A percentile compares a stretch with the other conserved stretches of the same genome.
phyloP scores from a whole-genome alignment of 2,888 invertebrate genomes.

The Pyrrhia umbra region DNA sequence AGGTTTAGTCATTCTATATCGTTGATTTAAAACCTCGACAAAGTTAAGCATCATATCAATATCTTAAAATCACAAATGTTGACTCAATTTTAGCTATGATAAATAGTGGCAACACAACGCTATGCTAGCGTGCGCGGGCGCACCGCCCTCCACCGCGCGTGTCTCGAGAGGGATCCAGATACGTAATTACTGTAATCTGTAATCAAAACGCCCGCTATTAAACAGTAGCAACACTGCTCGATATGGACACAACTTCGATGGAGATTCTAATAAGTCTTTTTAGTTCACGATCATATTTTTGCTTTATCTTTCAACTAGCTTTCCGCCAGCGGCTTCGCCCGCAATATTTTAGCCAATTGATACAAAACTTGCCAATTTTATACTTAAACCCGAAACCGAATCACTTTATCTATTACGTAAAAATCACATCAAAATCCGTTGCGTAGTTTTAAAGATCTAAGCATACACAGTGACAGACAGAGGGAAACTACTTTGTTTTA shows the following conservation, averaged over 20 bases:
- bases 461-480: too few species aligned
- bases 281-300: not conserved
- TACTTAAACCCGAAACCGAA: too few species aligned
- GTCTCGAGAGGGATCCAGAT: slow-evolving; percentile 63
- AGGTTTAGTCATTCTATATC: not conserved
- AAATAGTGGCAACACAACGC: slow-evolving; percentile 6
- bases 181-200: slow-evolving; percentile 78
- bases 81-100: slow-evolving; percentile 14
- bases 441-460: too few species aligned
- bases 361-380: too few species aligned
- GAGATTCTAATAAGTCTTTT: slow-evolving; percentile 39
- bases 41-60: not conserved
- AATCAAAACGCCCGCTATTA: slow-evolving; percentile 78
- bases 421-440: too few species aligned
- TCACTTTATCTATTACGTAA: too few species aligned
- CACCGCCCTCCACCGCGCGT: slow-evolving; percentile 60
- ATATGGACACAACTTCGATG: slow-evolving; percentile 51
- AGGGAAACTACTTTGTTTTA: too few species aligned
- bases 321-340: too few species aligned
- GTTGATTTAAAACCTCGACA: not conserved
- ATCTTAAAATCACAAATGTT: not conserved
- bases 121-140: slow-evolving; percentile 63
- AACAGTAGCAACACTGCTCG: slow-evolving; percentile 73
- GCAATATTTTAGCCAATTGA: not conserved
- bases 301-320: not conserved